Conservation (phyloP, 2,797 vertebrate species). For the Crocodylus rhombifer region DNA sequence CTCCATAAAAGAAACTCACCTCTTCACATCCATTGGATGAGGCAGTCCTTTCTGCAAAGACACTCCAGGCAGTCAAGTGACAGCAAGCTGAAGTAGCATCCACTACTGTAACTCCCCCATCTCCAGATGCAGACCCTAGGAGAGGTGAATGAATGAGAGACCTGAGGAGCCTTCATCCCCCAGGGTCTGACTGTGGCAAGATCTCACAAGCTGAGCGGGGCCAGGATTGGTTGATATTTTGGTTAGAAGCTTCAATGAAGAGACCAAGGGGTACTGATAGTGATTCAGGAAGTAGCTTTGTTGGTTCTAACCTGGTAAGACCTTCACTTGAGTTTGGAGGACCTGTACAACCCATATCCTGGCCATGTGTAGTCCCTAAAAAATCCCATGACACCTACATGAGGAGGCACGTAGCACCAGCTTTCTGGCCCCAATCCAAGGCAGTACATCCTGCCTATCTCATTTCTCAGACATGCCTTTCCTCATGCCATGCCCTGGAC, state of each 20-base stretch:
- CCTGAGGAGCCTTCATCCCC: neutral
- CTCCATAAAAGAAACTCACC: conserved; percentile 21
- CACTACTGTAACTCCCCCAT: neutral
- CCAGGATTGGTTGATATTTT: neutral
- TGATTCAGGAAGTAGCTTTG: neutral
- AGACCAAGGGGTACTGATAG: neutral
- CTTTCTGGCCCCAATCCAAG: neutral
- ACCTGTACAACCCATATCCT: neutral
- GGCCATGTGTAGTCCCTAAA: neutral
- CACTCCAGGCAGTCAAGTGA: neutral
- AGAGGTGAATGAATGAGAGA: neutral
- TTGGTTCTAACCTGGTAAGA: neutral
- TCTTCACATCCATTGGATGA: neutral
- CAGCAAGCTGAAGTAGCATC: neutral
- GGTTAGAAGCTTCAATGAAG: neutral
- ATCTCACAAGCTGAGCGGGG: accelerated
- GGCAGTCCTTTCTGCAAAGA: neutral
- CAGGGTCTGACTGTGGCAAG: neutral
- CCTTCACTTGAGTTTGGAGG: neutral
- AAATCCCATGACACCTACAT: neutral
- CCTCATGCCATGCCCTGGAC: neutral
- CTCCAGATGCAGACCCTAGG: neutral
- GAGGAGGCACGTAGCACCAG: neutral
- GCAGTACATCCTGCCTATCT: accelerated
- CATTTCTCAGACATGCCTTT: neutral